These are phyloP conservation scores for Corapipo altera DNA, from an alignment of 2,113 vertebrate species.

Conservation along the genomic window DNA sequence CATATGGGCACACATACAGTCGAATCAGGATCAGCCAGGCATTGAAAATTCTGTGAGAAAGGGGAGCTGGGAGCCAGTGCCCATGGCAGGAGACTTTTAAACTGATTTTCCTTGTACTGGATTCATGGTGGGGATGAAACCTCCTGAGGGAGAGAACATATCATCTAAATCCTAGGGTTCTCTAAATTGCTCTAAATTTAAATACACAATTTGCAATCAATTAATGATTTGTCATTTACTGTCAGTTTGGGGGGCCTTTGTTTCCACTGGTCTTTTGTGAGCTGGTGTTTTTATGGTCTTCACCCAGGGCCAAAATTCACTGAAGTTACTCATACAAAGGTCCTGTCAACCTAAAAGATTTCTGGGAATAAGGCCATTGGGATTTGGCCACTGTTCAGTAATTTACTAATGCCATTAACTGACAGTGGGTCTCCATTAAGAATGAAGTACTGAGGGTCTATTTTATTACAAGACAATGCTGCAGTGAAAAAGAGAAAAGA, in stretches of 20 bases:
- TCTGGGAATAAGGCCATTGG: constrained; percentile 64
- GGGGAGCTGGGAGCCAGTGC: neutral
- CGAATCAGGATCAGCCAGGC: neutral
- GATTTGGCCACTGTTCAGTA: constrained; percentile 56
- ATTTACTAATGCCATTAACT: constrained; percentile 55
- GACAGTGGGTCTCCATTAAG: constrained; percentile 32
- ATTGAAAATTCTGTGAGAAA: neutral
- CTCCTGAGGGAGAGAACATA: neutral
- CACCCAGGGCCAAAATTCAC: constrained; percentile 53
- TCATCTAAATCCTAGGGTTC: neutral
- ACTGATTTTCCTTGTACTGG: neutral
- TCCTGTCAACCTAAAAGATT: constrained; percentile 53
- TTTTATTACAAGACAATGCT: constrained; percentile 34
- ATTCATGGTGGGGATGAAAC: neutral
- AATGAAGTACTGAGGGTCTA: constrained; percentile 32
- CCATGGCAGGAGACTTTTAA: neutral
- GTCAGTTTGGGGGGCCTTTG: neutral
- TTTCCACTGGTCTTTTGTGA: constrained; percentile 29
- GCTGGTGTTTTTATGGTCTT: constrained; percentile 19
- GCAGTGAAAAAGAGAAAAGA: constrained; percentile 29
- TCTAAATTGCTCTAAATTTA: constrained; percentile 9
- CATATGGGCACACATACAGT: fast-evolving
- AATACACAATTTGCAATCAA: neutral
- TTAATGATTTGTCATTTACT: neutral
- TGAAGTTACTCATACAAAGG: constrained; percentile 34